Base-by-base conservation (phyloP, 2,113 vertebrate genomes). In the Toxotes jaculatrix region DNA sequence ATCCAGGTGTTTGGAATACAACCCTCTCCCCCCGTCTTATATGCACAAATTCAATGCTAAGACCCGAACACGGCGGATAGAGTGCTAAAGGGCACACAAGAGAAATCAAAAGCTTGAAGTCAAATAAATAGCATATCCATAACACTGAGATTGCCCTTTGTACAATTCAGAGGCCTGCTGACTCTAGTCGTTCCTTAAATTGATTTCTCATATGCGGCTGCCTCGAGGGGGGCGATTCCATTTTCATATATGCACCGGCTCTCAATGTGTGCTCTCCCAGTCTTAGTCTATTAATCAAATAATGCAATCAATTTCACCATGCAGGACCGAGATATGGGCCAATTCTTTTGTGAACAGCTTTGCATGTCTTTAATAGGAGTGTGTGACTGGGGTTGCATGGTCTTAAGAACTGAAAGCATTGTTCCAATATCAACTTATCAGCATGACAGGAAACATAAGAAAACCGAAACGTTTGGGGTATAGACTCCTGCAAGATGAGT, bases 91-190 rank as follows among this genome's bases (percentile, higher is more conserved):
- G 91, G 85, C 84, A 86, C 77, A 74, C 81, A 71, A 4, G 60
- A 80, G 82, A 73, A 88, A 93, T 82, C 76, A 87, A 91, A 92
- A 88, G 64, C 74, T 90, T 42, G 73, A 67, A 70, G 82, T 80
- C 84, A 90, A 91, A 90, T 89, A 90, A 93, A 93, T 74, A 89
- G 89, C 84, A 87, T 90, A 91, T 93, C 85, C 81, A 89, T 84
- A 93, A 92, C 87, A 90, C 72, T 32, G 82, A 92, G 90, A 92
- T 90, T 90, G 87, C 80, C 91, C 90, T 92, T 92, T 93, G 92
- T 93, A 92, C 86, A 88, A 92, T 80, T 77, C 85, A 42, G 80
- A 80, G 84, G 84, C 90, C 90, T 92, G 92, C 92, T 94, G 91
- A 93, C 91, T 94, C 80, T 3, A 66, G 88, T 76, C 82, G 34